Conservation (phyloP, 2,888 invertebrate genomes). For the Cremastinae sp. region DNA sequence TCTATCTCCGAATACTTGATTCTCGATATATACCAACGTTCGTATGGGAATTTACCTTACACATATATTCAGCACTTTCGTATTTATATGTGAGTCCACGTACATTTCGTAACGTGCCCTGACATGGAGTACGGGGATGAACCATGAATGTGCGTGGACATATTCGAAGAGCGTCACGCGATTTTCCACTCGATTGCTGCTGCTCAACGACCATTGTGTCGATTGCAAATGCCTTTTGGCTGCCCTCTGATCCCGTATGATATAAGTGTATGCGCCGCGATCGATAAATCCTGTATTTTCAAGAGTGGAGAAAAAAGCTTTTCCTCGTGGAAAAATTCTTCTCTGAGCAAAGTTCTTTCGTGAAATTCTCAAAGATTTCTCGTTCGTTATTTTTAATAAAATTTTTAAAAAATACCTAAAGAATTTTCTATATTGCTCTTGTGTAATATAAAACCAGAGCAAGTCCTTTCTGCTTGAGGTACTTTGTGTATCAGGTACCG, state of each 20-base stretch:
- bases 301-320: not conserved
- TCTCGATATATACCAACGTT: conserved; percentile 54
- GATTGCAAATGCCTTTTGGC: conserved; percentile 16
- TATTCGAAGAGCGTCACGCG: conserved; percentile 28
- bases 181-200: conserved; percentile 56
- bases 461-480: too few species aligned
- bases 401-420: too few species aligned
- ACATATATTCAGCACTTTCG: not conserved
- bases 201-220: conserved; percentile 41
- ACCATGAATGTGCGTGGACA: conserved; percentile 40
- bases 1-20: conserved; percentile 44
- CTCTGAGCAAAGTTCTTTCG: too few species aligned
- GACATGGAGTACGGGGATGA: conserved; percentile 61
- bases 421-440: too few species aligned
- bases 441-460: too few species aligned
- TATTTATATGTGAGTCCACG: conserved; percentile 1
- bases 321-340: too few species aligned
- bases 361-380: too few species aligned
- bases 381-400: too few species aligned
- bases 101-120: conserved; percentile 54
- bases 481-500: too few species aligned
- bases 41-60: not conserved
- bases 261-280: not conserved
- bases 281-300: conserved; percentile 3
- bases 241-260: not conserved